Percentiles rank a stretch among this genome's conserved stretches.
Evolutionary conservation across 1,140 invertebrate species (phyloP).

Genomic region (Uloborus diversus): DNA sequence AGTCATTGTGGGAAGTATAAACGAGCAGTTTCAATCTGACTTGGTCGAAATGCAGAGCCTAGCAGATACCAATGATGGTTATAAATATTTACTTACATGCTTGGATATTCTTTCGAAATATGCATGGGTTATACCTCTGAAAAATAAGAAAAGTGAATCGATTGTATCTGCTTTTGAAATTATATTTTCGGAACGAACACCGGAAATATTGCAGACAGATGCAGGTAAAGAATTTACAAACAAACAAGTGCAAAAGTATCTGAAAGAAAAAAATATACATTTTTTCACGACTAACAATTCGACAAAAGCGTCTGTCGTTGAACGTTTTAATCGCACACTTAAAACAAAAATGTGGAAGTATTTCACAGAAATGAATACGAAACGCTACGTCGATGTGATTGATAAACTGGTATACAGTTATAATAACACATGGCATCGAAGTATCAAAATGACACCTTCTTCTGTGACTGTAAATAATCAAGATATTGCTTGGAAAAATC

Average conservation of each 20-base stretch:
- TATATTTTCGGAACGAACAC: too few species aligned
- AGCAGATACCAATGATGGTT: too few species aligned
- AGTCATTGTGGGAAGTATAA: too few species aligned
- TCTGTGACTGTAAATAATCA: constrained; percentile 63
- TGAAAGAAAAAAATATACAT: constrained; percentile 64
- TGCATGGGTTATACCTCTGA: too few species aligned
- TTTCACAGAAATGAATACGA: constrained; percentile 64
- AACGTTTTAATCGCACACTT: constrained; percentile 67
- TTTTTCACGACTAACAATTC: constrained; percentile 65
- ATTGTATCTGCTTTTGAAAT: too few species aligned
- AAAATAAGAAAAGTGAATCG: too few species aligned
- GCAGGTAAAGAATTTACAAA: constrained; percentile 50
- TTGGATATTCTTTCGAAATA: too few species aligned
- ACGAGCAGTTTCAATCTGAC: too few species aligned
- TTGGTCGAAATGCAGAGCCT: too few species aligned
- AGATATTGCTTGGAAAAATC: constrained; percentile 15
- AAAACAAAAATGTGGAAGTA: constrained; percentile 66
- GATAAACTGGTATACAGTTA: constrained; percentile 64
- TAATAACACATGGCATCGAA: constrained; percentile 66
- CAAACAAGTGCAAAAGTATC: constrained; percentile 59
- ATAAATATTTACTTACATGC: too few species aligned
- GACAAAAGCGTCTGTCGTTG: constrained; percentile 67
- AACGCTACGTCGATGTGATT: constrained; percentile 65
- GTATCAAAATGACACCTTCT: constrained; percentile 64
- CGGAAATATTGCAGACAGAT: too few species aligned